Evolutionary conservation across 1,140 invertebrate genomes (phyloP).

Genomic region (Tribolium madens): DNA sequence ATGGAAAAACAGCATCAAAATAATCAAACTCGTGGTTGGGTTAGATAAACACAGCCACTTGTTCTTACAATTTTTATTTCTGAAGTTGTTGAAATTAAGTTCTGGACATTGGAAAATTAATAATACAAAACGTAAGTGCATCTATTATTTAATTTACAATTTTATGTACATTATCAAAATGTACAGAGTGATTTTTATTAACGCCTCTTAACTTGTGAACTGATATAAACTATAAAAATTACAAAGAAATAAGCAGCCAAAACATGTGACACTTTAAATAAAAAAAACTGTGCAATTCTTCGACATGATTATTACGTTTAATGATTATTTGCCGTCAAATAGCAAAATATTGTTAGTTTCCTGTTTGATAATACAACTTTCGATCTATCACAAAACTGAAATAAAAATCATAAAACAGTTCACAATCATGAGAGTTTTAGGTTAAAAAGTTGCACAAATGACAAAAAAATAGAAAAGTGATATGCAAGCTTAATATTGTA

Average conservation of each 20-base stretch:
- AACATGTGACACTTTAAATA: neutral
- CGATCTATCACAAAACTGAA: too few relatives aligned
- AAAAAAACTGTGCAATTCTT: conserved; percentile 7
- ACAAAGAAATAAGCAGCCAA: neutral
- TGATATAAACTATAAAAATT: neutral
- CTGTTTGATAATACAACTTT: too few relatives aligned
- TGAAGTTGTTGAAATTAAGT: neutral
- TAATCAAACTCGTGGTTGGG: neutral
- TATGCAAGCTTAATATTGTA: neutral
- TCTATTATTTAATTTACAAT: conserved; percentile 55
- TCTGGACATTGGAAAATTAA: neutral
- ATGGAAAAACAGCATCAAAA: too few relatives aligned
- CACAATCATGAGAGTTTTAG: too few relatives aligned
- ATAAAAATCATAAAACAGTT: too few relatives aligned
- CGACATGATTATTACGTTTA: too few relatives aligned
- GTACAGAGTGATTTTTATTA: conserved; percentile 44
- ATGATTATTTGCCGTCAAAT: too few relatives aligned
- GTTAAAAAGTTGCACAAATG: neutral
- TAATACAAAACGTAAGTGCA: conserved; percentile 36
- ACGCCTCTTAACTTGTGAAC: conserved; percentile 8
- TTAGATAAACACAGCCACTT: too few relatives aligned
- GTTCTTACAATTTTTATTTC: neutral
- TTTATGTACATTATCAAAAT: conserved; percentile 59
- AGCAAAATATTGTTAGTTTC: neutral
- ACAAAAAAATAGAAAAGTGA: neutral